Percentiles rank a stretch among this genome's conserved stretches.
phyloP scores from a whole-genome alignment of 2,888 invertebrate species.

The Ischnus inquisitorius region DNA sequence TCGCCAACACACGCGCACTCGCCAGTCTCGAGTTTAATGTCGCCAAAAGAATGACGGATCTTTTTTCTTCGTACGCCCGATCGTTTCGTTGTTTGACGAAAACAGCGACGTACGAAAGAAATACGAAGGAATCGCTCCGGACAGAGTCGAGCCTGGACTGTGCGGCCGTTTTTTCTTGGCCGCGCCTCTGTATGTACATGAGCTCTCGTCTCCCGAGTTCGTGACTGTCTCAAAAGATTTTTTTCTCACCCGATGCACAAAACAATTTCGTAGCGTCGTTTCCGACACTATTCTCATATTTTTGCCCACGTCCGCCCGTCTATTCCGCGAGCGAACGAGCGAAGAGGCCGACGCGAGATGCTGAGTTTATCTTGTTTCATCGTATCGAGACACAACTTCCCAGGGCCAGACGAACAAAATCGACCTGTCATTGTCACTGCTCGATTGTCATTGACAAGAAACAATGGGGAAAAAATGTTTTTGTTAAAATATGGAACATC shows the following conservation, averaged over 20 bases:
- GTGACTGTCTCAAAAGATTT: not conserved
- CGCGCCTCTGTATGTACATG: conserved; percentile 64
- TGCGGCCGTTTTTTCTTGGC: conserved; percentile 56
- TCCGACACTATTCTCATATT: not conserved
- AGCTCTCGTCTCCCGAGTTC: conserved; percentile 19
- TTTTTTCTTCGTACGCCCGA: not conserved
- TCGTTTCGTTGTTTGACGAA: not conserved
- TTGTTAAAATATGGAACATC: no score
- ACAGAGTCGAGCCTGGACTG: conserved; percentile 21
- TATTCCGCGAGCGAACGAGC: not conserved
- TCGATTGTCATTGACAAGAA: not conserved
- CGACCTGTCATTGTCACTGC: not conserved
- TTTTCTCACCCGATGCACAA: not conserved
- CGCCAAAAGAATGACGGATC: not conserved
- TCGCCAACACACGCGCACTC: conserved; percentile 28
- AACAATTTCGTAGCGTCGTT: not conserved
- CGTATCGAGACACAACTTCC: not conserved
- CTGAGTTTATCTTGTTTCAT: not conserved
- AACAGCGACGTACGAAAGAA: conserved; percentile 13
- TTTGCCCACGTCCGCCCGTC: not conserved
- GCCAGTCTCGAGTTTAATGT: not conserved
- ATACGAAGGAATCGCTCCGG: conserved; percentile 41
- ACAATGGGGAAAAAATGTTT: not conserved
- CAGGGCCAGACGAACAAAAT: not conserved
- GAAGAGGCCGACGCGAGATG: not conserved